Percentiles rank a stretch among this genome's conserved stretches.
phyloP scores from a whole-genome alignment of 2,797 vertebrate genomes.

The Synanceia verrucosa region DNA sequence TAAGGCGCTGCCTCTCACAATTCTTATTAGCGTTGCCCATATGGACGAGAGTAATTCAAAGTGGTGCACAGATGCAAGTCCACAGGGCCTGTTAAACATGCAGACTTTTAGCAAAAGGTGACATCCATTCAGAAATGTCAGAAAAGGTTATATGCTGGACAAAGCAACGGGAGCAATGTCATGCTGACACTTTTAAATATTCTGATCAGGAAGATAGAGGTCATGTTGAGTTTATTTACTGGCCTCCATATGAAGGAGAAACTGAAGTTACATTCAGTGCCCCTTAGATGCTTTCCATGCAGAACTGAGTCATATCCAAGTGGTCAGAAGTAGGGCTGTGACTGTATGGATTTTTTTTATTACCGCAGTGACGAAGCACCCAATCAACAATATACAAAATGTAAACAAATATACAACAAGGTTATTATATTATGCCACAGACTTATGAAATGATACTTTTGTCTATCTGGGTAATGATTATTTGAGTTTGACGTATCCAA shows the following conservation, averaged over 20 bases:
- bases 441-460: not conserved
- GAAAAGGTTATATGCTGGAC: constrained; percentile 65
- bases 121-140: constrained; percentile 70
- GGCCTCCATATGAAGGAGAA: not conserved
- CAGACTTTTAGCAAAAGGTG: constrained; percentile 53
- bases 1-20: constrained; percentile 31
- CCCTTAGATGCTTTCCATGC: not conserved
- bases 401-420: too few species aligned
- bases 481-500: not conserved
- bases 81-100: constrained; percentile 68
- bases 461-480: not conserved
- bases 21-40: constrained; percentile 25
- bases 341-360: not conserved
- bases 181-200: constrained; percentile 6
- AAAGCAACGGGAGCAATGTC: constrained; percentile 21
- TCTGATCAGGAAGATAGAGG: not conserved
- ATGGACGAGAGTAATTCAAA: constrained; percentile 29
- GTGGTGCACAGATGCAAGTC: constrained; percentile 70
- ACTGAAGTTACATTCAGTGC: not conserved
- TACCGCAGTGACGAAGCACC: too few species aligned
- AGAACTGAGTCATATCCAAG: not conserved
- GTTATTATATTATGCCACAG: not conserved
- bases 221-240: not conserved
- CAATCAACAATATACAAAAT: too few species aligned
- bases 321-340: not conserved